Evolutionary conservation across 2,797 vertebrate species (phyloP).

Genomic region (Naso thynnoides): DNA sequence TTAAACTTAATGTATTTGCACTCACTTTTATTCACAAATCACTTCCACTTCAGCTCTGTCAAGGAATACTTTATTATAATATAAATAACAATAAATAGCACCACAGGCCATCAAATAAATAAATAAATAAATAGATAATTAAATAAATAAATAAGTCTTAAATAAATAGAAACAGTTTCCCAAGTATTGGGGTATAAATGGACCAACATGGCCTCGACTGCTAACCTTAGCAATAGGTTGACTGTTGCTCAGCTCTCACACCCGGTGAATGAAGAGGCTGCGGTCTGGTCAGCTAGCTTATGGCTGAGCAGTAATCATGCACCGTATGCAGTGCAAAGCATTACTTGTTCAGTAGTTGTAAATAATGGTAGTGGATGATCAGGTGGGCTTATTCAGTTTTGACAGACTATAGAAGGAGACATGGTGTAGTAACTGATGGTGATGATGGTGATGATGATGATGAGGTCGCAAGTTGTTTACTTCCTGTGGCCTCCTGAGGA

Average conservation of each 20-base stretch:
- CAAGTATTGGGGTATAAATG: constrained; percentile 41
- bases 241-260: constrained; percentile 19
- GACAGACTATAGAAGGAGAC: background rate
- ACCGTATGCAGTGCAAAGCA: constrained; percentile 23
- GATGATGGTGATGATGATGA: constrained; percentile 22
- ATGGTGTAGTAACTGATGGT: constrained; percentile 3
- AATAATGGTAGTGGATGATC: constrained; percentile 47
- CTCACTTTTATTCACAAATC: background rate
- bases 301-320: constrained; percentile 33
- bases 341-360: constrained; percentile 31
- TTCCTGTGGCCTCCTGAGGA: constrained; percentile 74
- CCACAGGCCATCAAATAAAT: constrained; percentile 65
- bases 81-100: constrained; percentile 73
- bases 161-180: constrained; percentile 61
- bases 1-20: background rate
- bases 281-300: constrained; percentile 44
- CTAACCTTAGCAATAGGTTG: constrained; percentile 22
- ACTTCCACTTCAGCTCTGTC: constrained; percentile 14
- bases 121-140: constrained; percentile 45
- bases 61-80: constrained; percentile 58
- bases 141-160: constrained; percentile 68
- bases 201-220: constrained; percentile 43
- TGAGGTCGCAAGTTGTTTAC: constrained; percentile 37
- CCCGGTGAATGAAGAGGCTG: constrained; percentile 15
- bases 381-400: background rate